Evolutionary conservation across 2,888 invertebrate genomes (phyloP).

Genomic region (Colletes collaris): DNA sequence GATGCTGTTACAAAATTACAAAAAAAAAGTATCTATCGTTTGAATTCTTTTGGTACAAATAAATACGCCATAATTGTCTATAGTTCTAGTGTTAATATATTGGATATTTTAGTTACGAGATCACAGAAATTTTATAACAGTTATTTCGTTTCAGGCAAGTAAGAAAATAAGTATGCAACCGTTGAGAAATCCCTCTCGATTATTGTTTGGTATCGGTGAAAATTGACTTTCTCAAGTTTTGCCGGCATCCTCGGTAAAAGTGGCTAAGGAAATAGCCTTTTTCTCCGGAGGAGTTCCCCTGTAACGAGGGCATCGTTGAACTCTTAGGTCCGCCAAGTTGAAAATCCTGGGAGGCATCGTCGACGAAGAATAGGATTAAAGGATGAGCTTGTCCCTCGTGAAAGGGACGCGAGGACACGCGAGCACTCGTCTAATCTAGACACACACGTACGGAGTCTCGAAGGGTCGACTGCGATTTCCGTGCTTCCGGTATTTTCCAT

Average conservation of each 20-base stretch:
- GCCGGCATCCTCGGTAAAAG: background rate
- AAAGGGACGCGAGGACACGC: slow-evolving; percentile 6
- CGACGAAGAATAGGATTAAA: slow-evolving; percentile 32
- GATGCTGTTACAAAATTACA: no score
- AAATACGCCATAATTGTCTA: no score
- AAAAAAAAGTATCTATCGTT: no score
- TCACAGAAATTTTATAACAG: no score
- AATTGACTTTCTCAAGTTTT: no score
- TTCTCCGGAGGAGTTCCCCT: background rate
- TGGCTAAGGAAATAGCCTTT: background rate
- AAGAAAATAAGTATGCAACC: no score
- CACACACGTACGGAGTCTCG: slow-evolving; percentile 22
- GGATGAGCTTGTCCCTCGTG: slow-evolving; percentile 19
- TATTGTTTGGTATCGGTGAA: no score
- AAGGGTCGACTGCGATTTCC: slow-evolving; percentile 51
- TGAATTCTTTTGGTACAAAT: no score
- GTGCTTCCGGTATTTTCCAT: slow-evolving; percentile 54
- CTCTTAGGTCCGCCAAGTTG: background rate
- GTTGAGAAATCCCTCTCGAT: no score
- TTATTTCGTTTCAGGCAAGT: no score
- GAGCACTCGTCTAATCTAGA: background rate
- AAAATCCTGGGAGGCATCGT: background rate
- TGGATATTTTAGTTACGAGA: no score
- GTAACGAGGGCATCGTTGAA: slow-evolving; percentile 14
- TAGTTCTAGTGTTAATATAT: no score